These are phyloP conservation scores for Epinotia nisella DNA, from an alignment of 2,888 invertebrate genomes.

Conservation along the genomic window DNA sequence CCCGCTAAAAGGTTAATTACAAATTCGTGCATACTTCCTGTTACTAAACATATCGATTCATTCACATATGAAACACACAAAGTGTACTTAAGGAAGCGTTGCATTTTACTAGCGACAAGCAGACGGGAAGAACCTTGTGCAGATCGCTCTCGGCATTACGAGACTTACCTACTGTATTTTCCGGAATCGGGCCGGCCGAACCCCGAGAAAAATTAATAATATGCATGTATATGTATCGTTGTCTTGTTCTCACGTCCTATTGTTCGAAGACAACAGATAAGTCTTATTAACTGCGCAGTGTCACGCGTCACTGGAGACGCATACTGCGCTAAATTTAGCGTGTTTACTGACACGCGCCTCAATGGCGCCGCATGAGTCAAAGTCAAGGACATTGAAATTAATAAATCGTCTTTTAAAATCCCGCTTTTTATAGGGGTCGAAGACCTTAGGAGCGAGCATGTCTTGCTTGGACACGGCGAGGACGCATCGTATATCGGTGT, in stretches of 20 bases:
- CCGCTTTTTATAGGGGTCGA: too few species aligned
- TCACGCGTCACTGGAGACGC: constrained; percentile 8
- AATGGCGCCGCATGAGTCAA: constrained; percentile 8
- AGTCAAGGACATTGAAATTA: not conserved
- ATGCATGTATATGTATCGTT: too few species aligned
- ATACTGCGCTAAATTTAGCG: not conserved
- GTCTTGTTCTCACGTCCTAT: too few species aligned
- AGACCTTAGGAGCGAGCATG: too few species aligned
- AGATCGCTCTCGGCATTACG: not conserved
- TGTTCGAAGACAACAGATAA: not conserved
- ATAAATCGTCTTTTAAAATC: too few species aligned
- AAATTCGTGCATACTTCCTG: not conserved
- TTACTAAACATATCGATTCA: not conserved
- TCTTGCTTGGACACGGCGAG: too few species aligned
- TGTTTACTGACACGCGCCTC: constrained; percentile 16
- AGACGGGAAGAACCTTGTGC: constrained; percentile 17
- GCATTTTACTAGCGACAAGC: not conserved
- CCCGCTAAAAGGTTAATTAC: not conserved
- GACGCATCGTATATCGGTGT: too few species aligned
- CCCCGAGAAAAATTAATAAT: too few species aligned
- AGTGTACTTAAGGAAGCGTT: constrained; percentile 10
- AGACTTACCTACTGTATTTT: too few species aligned
- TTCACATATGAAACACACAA: not conserved
- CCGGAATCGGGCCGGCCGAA: too few species aligned
- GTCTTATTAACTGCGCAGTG: constrained; percentile 6